Conservation (phyloP, 2,797 vertebrate species). For the Tangara arthus region DNA sequence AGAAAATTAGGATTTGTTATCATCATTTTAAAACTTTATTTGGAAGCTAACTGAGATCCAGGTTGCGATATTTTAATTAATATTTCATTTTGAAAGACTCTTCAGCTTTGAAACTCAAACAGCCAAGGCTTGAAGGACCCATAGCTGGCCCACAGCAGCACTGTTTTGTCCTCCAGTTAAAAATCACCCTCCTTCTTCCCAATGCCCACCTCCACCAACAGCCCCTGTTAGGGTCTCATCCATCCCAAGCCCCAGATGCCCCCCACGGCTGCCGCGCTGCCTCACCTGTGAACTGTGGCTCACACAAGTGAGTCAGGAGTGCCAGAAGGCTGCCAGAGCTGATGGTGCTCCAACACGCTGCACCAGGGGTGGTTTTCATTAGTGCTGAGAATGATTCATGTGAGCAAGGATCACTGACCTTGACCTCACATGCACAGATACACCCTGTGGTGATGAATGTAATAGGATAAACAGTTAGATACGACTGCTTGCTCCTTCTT, state of each 20-base stretch:
- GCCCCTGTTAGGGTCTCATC: neutral
- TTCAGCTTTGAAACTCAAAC: neutral
- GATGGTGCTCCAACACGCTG: neutral
- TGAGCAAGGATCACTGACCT: constrained; percentile 32
- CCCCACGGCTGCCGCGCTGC: accelerated
- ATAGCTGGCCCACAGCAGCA: neutral
- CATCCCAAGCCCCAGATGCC: neutral
- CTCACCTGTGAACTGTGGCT: neutral
- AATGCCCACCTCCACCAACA: neutral
- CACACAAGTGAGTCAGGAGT: neutral
- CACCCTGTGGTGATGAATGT: constrained; percentile 40
- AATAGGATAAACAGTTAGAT: constrained; percentile 41
- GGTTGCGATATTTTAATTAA: accelerated
- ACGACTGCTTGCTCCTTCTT: neutral
- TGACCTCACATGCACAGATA: constrained; percentile 41
- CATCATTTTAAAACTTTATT: neutral
- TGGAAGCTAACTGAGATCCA: neutral
- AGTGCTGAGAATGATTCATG: constrained; percentile 29
- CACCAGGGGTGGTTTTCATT: constrained; percentile 1
- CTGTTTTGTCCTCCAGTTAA: neutral
- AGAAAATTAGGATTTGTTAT: neutral
- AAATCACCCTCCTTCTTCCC: neutral
- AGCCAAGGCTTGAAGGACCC: neutral
- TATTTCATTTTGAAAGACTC: neutral
- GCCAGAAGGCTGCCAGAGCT: neutral